A percentile compares a stretch with the other conserved stretches of the same genome.
phyloP scores from a whole-genome alignment of 2,888 invertebrate species.

The Pollenia angustigena region DNA sequence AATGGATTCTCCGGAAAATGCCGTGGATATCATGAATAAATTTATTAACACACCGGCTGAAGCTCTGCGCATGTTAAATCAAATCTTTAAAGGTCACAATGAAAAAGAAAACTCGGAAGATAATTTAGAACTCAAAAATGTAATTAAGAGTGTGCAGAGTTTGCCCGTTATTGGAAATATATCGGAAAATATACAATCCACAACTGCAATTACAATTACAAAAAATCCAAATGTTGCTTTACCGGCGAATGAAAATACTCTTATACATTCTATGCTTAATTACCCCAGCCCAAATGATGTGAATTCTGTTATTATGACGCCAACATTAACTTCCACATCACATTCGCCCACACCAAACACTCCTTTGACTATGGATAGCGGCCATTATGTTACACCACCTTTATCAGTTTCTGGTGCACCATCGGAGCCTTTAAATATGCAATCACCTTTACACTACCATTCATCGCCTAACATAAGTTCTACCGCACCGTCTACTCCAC shows the following conservation, averaged over 20 bases:
- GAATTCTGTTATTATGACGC: slow-evolving; percentile 26
- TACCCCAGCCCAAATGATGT: slow-evolving; percentile 73
- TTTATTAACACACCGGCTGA: slow-evolving; percentile 84
- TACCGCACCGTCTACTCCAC: slow-evolving; percentile 21
- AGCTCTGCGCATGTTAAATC: slow-evolving; percentile 83
- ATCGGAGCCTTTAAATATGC: slow-evolving; percentile 48
- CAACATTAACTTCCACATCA: slow-evolving; percentile 35
- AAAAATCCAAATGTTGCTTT: slow-evolving; percentile 1
- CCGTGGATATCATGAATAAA: slow-evolving; percentile 84
- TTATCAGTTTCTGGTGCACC: slow-evolving; percentile 3
- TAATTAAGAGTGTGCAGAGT: neutral
- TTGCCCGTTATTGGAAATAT: neutral
- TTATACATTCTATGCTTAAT: slow-evolving; percentile 79
- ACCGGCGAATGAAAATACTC: slow-evolving; percentile 75
- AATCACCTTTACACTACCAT: slow-evolving; percentile 52
- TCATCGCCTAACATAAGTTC: slow-evolving; percentile 33
- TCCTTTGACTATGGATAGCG: slow-evolving; percentile 29
- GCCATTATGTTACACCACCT: slow-evolving; percentile 48
- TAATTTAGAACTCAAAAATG: neutral
- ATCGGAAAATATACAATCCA: neutral
- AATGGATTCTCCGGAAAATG: slow-evolving; percentile 84
- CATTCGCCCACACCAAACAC: slow-evolving; percentile 14
- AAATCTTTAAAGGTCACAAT: slow-evolving; percentile 81
- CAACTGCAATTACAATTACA: neutral
- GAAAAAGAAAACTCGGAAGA: slow-evolving; percentile 5